Percentiles rank a stretch among this genome's conserved stretches.
Evolutionary conservation across 2,888 invertebrate species (phyloP).

Genomic region (Galeopsomyia nigrocyanea): DNA sequence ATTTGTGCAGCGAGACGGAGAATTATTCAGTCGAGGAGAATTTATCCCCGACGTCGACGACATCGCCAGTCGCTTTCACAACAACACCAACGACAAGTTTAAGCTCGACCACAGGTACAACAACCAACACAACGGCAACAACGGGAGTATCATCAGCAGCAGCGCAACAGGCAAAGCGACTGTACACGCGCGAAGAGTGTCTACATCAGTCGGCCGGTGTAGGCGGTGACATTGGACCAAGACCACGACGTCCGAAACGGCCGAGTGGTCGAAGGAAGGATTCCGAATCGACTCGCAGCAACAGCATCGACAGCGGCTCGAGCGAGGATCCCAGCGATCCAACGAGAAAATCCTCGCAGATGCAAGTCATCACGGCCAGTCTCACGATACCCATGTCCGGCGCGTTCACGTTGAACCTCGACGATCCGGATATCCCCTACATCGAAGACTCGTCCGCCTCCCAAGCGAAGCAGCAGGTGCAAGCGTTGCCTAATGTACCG

Average conservation of each 20-base stretch:
- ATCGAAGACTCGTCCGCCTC: conserved; percentile 73
- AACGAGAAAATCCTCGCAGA: conserved; percentile 74
- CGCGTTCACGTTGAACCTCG: conserved; percentile 72
- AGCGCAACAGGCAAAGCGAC: conserved; percentile 71
- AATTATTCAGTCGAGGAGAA: conserved; percentile 63
- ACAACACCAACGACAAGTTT: neutral
- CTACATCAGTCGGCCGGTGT: conserved; percentile 68
- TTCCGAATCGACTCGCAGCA: conserved; percentile 62
- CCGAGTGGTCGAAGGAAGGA: conserved; percentile 68
- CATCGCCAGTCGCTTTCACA: conserved; percentile 45
- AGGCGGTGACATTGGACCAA: conserved; percentile 74
- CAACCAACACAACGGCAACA: conserved; percentile 67
- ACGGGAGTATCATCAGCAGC: conserved; percentile 40
- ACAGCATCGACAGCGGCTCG: conserved; percentile 70
- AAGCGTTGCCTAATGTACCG: conserved; percentile 61
- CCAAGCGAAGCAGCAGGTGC: conserved; percentile 63
- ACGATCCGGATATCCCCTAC: conserved; percentile 78
- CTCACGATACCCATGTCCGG: conserved; percentile 80
- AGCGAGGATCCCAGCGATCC: conserved; percentile 66
- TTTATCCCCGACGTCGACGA: conserved; percentile 52
- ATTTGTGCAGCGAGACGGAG: conserved; percentile 65
- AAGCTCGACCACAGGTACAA: conserved; percentile 69
- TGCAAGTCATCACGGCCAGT: conserved; percentile 79
- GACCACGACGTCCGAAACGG: conserved; percentile 66
- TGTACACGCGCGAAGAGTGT: conserved; percentile 83